phyloP scores from a whole-genome alignment of 2,888 invertebrate species.

The Himalopsyche anomala region DNA sequence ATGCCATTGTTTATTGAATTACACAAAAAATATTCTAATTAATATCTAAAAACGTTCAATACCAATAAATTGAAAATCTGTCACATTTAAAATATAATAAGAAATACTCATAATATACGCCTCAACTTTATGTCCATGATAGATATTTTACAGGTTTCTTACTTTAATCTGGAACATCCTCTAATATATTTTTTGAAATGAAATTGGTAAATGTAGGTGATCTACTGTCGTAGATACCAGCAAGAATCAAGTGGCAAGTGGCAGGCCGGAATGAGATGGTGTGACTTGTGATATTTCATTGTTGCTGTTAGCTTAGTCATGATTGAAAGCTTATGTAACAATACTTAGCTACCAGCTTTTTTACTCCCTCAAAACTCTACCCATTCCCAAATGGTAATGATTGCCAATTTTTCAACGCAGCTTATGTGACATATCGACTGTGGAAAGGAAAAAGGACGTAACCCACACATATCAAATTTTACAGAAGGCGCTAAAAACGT shows the following conservation, averaged over 20 bases:
- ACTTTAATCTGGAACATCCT: slow-evolving; percentile 27
- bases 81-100: no score
- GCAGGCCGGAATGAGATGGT: slow-evolving; percentile 38
- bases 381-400: background rate
- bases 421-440: background rate
- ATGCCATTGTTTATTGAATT: no score
- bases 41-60: no score
- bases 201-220: slow-evolving; percentile 38
- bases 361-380: background rate
- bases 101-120: background rate
- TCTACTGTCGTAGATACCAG: background rate
- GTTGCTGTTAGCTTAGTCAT: slow-evolving; percentile 59
- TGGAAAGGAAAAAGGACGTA: no score
- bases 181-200: slow-evolving; percentile 50
- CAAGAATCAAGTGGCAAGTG: slow-evolving; percentile 39
- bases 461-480: no score
- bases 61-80: no score
- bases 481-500: no score
- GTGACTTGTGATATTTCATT: slow-evolving; percentile 56
- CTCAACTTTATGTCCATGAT: background rate
- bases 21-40: no score
- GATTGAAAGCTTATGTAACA: slow-evolving; percentile 58
- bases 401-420: background rate
- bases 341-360: slow-evolving; percentile 7
- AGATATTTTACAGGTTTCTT: background rate